Evolutionary conservation across 2,797 vertebrate species (phyloP).

Genomic region (Acanthurus lineatus): DNA sequence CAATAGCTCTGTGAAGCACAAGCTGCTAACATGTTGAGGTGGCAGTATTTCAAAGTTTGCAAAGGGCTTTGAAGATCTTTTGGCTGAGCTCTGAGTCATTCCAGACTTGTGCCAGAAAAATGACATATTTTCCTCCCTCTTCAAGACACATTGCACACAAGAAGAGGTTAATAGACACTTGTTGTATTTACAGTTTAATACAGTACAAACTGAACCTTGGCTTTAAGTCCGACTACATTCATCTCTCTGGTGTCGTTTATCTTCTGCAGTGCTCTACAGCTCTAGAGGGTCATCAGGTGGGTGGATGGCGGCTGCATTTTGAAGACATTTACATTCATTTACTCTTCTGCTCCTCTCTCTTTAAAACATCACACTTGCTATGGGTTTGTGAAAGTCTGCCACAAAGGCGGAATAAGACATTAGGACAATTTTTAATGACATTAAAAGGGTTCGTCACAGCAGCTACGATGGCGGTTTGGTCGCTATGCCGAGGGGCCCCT

Average conservation of each 20-base stretch:
- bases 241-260: slow-evolving; percentile 21
- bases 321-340: slow-evolving; percentile 39
- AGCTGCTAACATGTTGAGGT: slow-evolving; percentile 11
- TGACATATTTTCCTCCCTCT: neutral
- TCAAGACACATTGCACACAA: slow-evolving; percentile 43
- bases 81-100: slow-evolving; percentile 12
- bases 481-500: slow-evolving; percentile 33
- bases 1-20: slow-evolving; percentile 13
- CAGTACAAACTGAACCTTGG: slow-evolving; percentile 58
- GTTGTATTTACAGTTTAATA: slow-evolving; percentile 67
- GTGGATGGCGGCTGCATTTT: slow-evolving; percentile 20
- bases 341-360: slow-evolving; percentile 18
- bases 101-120: slow-evolving; percentile 8
- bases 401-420: slow-evolving; percentile 1
- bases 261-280: neutral
- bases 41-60: slow-evolving; percentile 19
- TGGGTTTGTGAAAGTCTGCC: slow-evolving; percentile 15
- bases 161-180: slow-evolving; percentile 42
- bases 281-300: slow-evolving; percentile 15
- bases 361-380: neutral
- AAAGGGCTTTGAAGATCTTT: slow-evolving; percentile 7
- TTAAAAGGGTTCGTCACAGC: slow-evolving; percentile 32
- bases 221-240: slow-evolving; percentile 62
- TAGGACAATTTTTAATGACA: neutral
- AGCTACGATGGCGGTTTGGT: slow-evolving; percentile 25